Conservation (phyloP, 1,140 invertebrate species). For the Scylla paramamosain region DNA sequence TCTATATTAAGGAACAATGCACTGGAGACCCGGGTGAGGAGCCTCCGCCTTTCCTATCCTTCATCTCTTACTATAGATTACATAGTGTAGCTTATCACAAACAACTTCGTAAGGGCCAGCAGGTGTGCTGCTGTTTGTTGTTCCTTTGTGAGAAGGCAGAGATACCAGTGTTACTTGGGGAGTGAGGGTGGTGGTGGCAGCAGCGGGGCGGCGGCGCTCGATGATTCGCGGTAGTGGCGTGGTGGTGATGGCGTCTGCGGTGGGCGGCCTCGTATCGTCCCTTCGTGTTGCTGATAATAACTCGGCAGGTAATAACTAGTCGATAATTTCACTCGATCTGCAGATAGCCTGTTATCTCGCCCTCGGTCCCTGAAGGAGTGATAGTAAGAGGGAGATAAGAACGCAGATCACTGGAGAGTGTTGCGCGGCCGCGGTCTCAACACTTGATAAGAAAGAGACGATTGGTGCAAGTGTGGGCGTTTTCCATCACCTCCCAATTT, state of each 20-base stretch:
- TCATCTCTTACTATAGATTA: too few species aligned
- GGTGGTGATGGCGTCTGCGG: background rate
- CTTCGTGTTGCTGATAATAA: constrained; percentile 2
- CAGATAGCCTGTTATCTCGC: background rate
- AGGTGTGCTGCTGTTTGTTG: too few species aligned
- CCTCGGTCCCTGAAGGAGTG: background rate
- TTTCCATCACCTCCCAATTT: background rate
- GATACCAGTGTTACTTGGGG: background rate
- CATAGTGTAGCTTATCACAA: too few species aligned
- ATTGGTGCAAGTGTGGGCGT: background rate
- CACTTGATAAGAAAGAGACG: background rate
- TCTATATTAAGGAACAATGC: too few species aligned
- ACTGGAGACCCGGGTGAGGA: too few species aligned
- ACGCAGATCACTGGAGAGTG: background rate
- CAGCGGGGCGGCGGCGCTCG: background rate
- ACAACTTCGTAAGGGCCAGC: too few species aligned
- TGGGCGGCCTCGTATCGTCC: background rate
- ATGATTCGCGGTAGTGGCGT: background rate
- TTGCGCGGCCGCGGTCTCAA: background rate
- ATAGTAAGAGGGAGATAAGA: background rate
- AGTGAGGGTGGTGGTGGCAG: background rate
- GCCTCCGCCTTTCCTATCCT: too few species aligned
- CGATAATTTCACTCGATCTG: constrained; percentile 4
- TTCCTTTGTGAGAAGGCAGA: background rate
- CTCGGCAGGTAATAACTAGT: background rate